phyloP scores from a whole-genome alignment of 1,140 invertebrate species.

The Lepidostoma basale region DNA sequence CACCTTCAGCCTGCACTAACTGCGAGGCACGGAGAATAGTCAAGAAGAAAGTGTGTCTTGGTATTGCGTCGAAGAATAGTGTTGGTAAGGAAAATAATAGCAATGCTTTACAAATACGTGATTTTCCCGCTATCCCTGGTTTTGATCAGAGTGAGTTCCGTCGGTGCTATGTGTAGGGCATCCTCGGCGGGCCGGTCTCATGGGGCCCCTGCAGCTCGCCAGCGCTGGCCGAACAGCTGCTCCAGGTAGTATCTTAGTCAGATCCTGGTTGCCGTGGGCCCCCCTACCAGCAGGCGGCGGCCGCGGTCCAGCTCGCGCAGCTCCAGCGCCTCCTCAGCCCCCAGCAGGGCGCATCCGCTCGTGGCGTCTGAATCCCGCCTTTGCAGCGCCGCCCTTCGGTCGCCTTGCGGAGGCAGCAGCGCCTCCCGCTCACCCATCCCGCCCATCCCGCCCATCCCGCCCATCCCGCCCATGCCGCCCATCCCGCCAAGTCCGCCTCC shows the following conservation, averaged over 20 bases:
- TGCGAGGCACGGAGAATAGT: too few relatives aligned
- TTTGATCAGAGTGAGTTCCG: background rate
- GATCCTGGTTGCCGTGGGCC: conserved; percentile 64
- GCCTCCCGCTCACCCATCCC: conserved; percentile 53
- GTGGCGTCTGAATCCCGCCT: conserved; percentile 70
- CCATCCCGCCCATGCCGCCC: too few relatives aligned
- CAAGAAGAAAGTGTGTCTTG: too few relatives aligned
- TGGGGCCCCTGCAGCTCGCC: conserved; percentile 60
- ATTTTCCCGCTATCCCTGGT: conserved; percentile 7
- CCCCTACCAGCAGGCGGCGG: conserved; percentile 59
- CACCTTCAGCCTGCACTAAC: too few relatives aligned
- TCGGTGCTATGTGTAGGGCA: background rate
- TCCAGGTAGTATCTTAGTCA: conserved; percentile 69
- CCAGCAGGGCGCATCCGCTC: conserved; percentile 66
- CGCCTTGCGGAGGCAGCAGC: conserved; percentile 58
- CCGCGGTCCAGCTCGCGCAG: conserved; percentile 71
- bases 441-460: too few relatives aligned
- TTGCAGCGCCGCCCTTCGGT: conserved; percentile 60
- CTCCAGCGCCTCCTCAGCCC: conserved; percentile 60
- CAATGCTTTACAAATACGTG: conserved; percentile 21
- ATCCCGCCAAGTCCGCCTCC: too few relatives aligned
- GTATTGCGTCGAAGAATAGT: too few relatives aligned
- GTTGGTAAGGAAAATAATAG: too few relatives aligned
- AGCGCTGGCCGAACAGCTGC: conserved; percentile 64
- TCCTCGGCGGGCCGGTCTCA: conserved; percentile 51